phyloP scores from a whole-genome alignment of 1,140 invertebrate species.

The Cecropterus lyciades region DNA sequence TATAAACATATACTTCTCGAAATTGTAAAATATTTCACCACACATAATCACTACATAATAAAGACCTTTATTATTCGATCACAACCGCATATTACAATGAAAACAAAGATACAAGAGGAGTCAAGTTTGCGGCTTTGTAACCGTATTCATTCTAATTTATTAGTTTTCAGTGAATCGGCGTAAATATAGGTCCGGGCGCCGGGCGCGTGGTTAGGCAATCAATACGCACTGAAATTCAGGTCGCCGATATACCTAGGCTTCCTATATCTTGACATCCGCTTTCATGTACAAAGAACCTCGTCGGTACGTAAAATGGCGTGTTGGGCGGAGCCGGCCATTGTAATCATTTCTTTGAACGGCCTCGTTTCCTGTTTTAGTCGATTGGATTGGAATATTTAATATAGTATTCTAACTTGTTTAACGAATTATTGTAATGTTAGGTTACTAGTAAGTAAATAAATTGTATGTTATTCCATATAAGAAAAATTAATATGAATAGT shows the following conservation, averaged over 20 bases:
- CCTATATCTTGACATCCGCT: slow-evolving; percentile 30
- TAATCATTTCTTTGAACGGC: slow-evolving; percentile 11
- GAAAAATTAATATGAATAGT: too few species aligned
- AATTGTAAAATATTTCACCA: too few species aligned
- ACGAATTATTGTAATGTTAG: neutral
- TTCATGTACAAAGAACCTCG: slow-evolving; percentile 10
- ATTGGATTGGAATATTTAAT: slow-evolving; percentile 1
- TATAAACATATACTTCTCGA: too few species aligned
- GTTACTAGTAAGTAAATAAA: too few species aligned
- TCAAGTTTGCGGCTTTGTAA: neutral
- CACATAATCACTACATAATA: too few species aligned
- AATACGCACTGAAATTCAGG: slow-evolving; percentile 44
- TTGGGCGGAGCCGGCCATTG: slow-evolving; percentile 12
- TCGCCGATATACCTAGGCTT: slow-evolving; percentile 28
- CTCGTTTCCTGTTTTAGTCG: slow-evolving; percentile 14
- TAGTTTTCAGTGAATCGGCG: slow-evolving; percentile 22
- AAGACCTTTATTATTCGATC: neutral
- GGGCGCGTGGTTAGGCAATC: slow-evolving; percentile 30
- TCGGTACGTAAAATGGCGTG: slow-evolving; percentile 21
- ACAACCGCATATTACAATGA: too few species aligned
- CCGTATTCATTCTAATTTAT: slow-evolving; percentile 22
- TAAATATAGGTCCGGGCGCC: slow-evolving; percentile 26
- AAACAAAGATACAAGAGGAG: neutral
- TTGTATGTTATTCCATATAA: too few species aligned
- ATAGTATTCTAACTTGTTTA: neutral